Evolutionary conservation across 2,888 invertebrate genomes (phyloP).

Genomic region (Aradus depressus): DNA sequence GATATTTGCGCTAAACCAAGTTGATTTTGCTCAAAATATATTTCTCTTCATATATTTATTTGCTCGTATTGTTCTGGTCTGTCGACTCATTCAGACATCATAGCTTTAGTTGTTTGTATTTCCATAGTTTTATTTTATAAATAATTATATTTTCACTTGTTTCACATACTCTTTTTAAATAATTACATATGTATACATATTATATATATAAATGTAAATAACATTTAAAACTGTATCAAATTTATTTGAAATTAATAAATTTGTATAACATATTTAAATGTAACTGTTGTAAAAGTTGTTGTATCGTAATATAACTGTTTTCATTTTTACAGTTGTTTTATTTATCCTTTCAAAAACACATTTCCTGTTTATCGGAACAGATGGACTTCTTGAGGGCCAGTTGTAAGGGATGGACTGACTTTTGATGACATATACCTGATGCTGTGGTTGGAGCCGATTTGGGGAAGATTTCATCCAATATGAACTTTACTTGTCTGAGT

Average conservation of each 20-base stretch:
- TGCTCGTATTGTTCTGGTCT: constrained; percentile 3
- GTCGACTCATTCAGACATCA: constrained; percentile 5
- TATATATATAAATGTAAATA: constrained; percentile 11
- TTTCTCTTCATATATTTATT: constrained; percentile 15
- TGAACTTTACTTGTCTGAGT: no score
- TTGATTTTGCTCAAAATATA: constrained; percentile 18
- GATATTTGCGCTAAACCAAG: background rate
- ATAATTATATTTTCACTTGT: constrained; percentile 10
- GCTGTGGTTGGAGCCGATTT: no score
- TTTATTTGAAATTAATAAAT: constrained; percentile 12
- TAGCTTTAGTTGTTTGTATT: constrained; percentile 10
- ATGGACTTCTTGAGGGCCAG: no score
- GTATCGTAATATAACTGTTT: constrained; percentile 16
- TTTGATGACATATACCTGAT: no score
- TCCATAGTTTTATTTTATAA: constrained; percentile 2
- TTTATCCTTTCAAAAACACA: no score
- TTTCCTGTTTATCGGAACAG: no score
- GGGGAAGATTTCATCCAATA: no score
- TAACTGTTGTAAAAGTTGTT: constrained; percentile 18
- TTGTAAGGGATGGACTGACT: no score
- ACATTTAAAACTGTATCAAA: constrained; percentile 7
- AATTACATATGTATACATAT: constrained; percentile 6
- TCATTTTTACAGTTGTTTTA: constrained; percentile 1
- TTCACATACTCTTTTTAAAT: constrained; percentile 9
- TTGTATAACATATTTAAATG: constrained; percentile 12